Evolutionary conservation across 2,888 invertebrate species (phyloP), one percentile per base, ranked within the genome.

Genomic region (Dorcus hopei): DNA sequence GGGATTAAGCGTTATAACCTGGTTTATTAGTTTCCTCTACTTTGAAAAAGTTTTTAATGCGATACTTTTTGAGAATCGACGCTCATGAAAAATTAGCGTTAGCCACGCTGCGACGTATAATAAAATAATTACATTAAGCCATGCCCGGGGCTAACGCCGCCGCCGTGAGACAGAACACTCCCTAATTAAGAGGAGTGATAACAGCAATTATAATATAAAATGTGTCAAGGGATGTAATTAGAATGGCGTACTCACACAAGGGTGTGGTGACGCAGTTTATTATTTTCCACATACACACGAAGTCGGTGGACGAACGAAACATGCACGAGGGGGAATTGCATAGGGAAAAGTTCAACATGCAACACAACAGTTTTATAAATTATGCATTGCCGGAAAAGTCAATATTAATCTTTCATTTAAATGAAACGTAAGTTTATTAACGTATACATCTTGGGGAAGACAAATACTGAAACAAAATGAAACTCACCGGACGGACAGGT

Each of bases 151-250:
- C 33, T 9, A 16, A 14, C 19, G 38, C 51, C 16, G 38, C 51
- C 16, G 56, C 16, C 43, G n/a, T 16, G 49, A 54, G 41, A 38
- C 14, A 14, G 68, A 70, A 70, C 72, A 70, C 72, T 66, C 73
- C 71, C 68, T 71, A 72, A 73, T 74, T 73, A 74, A 70, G 66
- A 67, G 61, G 66, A 70, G 69, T 73, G 72, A 72, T 74, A 75
- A 72, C 70, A 67, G 71, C 70, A 71, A 74, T 74, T 74, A 74
- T 71, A 72, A 70, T 71, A 68, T 72, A 68, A 70, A 74, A 73
- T 70, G 72, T 66, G 71, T 67, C 70, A 54, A 60, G 70, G 68
- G 68, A 68, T 68, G 69, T 69, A 71, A 60, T 59, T 55, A 52
- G 52, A 57, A 52, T 57, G 55, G 50, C 55, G 54, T 19, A 23